These are phyloP conservation scores for Sander lucioperca DNA, from an alignment of 2,113 vertebrate genomes.

Conservation along the genomic window DNA sequence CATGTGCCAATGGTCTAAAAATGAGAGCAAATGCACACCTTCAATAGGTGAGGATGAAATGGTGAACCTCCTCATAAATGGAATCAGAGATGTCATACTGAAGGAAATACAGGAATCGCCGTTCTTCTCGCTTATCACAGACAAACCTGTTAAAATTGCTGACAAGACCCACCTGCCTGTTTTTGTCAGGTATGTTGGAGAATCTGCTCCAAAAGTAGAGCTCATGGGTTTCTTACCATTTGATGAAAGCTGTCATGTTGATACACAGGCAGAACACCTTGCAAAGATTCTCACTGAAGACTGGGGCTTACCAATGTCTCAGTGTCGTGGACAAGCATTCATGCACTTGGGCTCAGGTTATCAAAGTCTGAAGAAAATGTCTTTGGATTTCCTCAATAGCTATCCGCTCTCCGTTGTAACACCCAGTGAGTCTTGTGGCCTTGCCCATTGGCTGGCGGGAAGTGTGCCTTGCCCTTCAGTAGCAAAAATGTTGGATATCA, in stretches of 20 bases:
- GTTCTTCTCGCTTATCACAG: constrained; percentile 93
- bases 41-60: constrained; percentile 83
- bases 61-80: constrained; percentile 88
- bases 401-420: constrained; percentile 92
- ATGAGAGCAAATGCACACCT: constrained; percentile 43
- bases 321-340: constrained; percentile 94
- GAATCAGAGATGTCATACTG: constrained; percentile 89
- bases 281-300: constrained; percentile 90
- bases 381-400: constrained; percentile 88
- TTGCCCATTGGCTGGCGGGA: constrained; percentile 92
- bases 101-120: constrained; percentile 92
- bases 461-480: constrained; percentile 89
- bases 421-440: constrained; percentile 93
- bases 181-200: constrained; percentile 91
- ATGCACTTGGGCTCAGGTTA: constrained; percentile 89
- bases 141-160: constrained; percentile 89
- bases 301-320: constrained; percentile 95
- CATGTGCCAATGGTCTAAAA: constrained; percentile 81
- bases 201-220: constrained; percentile 91
- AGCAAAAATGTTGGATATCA: constrained; percentile 87
- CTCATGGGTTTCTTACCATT: constrained; percentile 92
- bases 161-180: constrained; percentile 90
- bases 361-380: constrained; percentile 92
- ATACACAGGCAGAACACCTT: constrained; percentile 87
- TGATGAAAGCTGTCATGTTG: constrained; percentile 83